phyloP scores from a whole-genome alignment of 2,797 vertebrate genomes.

The Pangasius mekongensis region DNA sequence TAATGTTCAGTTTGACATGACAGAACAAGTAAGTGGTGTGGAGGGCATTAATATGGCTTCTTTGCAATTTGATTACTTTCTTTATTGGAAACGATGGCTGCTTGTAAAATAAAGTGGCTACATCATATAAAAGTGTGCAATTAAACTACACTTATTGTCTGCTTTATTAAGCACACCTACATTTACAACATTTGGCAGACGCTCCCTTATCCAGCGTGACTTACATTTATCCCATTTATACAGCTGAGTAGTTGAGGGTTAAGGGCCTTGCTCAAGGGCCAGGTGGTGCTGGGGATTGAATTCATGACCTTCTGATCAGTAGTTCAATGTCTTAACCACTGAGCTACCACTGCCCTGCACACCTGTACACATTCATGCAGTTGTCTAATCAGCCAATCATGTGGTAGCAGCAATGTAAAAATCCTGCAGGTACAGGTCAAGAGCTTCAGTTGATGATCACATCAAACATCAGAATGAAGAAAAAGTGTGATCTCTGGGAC shows the following conservation, averaged over 20 bases:
- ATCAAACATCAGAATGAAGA: too few relatives aligned
- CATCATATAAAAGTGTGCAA: not conserved
- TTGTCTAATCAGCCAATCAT: not conserved
- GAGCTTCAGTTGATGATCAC: not conserved
- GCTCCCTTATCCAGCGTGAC: too few relatives aligned
- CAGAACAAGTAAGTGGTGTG: not conserved
- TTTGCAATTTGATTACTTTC: not conserved
- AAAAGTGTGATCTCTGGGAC: not conserved
- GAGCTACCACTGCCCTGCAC: too few relatives aligned
- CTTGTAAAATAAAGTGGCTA: not conserved
- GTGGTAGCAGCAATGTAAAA: not conserved
- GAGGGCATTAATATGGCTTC: not conserved
- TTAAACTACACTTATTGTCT: not conserved
- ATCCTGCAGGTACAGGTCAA: not conserved
- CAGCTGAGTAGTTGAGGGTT: too few relatives aligned
- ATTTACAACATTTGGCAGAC: too few relatives aligned
- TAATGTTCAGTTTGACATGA: not conserved
- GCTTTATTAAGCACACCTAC: not conserved
- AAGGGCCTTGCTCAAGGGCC: too few relatives aligned
- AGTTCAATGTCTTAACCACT: too few relatives aligned
- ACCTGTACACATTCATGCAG: not conserved
- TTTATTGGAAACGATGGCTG: not conserved
- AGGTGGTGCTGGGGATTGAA: too few relatives aligned
- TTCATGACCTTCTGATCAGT: too few relatives aligned
- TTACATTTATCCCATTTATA: too few relatives aligned